Percentiles rank a stretch among this genome's conserved stretches.
Conservation (phyloP, 2,797 vertebrate species). For the Malurus leucopterus region DNA sequence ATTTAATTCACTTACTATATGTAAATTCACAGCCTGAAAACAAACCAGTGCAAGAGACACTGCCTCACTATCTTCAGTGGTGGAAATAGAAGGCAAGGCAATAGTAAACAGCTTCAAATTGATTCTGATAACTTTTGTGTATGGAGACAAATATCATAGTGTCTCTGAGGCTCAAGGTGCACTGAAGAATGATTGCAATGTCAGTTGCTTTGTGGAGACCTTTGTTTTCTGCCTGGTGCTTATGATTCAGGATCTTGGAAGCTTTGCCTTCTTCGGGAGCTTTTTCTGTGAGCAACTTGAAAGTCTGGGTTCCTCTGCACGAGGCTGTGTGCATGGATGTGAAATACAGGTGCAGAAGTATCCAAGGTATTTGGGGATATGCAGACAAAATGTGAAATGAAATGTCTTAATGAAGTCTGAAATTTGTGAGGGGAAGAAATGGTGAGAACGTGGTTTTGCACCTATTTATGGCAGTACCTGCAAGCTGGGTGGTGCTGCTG, state of each 20-base stretch:
- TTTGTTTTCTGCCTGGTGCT: not conserved
- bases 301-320: not conserved
- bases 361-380: not conserved
- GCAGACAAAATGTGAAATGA: not conserved
- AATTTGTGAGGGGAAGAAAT: not conserved
- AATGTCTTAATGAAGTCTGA: not conserved
- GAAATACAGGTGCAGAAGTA: not conserved
- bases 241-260: not conserved
- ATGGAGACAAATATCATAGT: not conserved
- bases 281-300: not conserved
- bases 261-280: not conserved
- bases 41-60: not conserved
- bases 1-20: not conserved
- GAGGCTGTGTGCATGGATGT: not conserved
- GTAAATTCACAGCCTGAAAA: not conserved
- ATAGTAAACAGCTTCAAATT: not conserved
- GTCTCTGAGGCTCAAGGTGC: not conserved
- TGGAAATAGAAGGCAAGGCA: not conserved
- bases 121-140: not conserved
- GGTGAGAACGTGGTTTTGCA: not conserved
- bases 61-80: not conserved
- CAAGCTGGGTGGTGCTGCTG: not conserved
- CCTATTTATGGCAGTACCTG: not conserved
- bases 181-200: not conserved
- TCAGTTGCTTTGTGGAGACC: not conserved